Conservation (phyloP, 2,113 vertebrate genomes). For the Anseranas semipalmata region DNA sequence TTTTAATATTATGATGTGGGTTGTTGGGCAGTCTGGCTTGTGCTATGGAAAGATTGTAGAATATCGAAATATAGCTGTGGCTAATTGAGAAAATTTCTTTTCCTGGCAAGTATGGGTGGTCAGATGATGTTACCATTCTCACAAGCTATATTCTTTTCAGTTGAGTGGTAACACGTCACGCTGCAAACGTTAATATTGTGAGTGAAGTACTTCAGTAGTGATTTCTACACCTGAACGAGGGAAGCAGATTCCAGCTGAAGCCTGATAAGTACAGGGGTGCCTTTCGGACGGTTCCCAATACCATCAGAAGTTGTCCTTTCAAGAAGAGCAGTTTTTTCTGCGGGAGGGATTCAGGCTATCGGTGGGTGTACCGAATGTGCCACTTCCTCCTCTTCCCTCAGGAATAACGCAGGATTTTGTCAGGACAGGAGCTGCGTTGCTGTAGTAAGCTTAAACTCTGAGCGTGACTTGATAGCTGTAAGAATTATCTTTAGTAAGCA, state of each 20-base stretch:
- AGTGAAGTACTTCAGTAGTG: not conserved
- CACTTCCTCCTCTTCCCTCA: not conserved
- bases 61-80: not conserved
- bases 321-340: not conserved
- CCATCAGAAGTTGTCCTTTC: not conserved
- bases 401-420: not conserved
- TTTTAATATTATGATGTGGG: not conserved
- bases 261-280: not conserved
- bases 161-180: not conserved
- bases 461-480: not conserved
- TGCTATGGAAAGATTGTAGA: not conserved
- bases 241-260: not conserved
- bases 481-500: not conserved
- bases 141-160: not conserved
- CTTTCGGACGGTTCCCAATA: not conserved
- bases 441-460: not conserved
- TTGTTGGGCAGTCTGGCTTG: not conserved
- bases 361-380: not conserved
- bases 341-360: not conserved
- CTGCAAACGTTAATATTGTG: not conserved
- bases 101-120: fast-evolving
- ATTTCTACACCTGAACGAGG: not conserved
- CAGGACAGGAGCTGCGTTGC: not conserved
- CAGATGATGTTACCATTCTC: not conserved
- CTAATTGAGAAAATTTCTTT: not conserved